These are phyloP conservation scores for Anser brachyrhynchus DNA, from an alignment of 2,113 vertebrate genomes.

Conservation along the genomic window DNA sequence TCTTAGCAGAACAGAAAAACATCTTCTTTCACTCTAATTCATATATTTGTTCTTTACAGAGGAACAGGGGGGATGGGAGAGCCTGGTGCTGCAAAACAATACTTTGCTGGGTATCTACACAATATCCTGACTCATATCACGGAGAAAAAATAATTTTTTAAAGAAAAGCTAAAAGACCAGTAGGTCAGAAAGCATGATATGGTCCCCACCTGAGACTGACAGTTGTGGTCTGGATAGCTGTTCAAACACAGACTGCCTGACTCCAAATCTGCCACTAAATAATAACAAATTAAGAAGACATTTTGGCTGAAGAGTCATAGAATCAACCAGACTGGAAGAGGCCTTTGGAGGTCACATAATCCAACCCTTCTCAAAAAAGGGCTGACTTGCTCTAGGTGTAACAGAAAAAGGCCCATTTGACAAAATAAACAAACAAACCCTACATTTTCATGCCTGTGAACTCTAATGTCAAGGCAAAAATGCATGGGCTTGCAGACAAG, in stretches of 20 bases:
- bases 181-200: fast-evolving
- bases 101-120: not conserved
- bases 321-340: not conserved
- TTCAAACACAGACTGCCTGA: not conserved
- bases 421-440: not conserved
- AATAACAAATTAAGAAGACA: not conserved
- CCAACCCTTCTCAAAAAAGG: not conserved
- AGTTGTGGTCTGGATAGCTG: not conserved
- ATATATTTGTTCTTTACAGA: not conserved
- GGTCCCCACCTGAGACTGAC: fast-evolving
- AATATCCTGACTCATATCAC: not conserved
- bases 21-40: not conserved
- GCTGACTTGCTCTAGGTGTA: not conserved
- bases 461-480: fast-evolving
- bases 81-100: not conserved
- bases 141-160: not conserved
- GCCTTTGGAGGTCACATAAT: not conserved
- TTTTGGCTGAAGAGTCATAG: not conserved
- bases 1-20: not conserved
- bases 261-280: not conserved
- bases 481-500: not conserved
- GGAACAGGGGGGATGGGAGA: not conserved
- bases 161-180: not conserved
- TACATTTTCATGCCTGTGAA: fast-evolving
- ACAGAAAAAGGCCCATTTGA: not conserved